Evolutionary conservation across 2,113 vertebrate genomes (phyloP).

Genomic region (Nesogale talazaci): DNA sequence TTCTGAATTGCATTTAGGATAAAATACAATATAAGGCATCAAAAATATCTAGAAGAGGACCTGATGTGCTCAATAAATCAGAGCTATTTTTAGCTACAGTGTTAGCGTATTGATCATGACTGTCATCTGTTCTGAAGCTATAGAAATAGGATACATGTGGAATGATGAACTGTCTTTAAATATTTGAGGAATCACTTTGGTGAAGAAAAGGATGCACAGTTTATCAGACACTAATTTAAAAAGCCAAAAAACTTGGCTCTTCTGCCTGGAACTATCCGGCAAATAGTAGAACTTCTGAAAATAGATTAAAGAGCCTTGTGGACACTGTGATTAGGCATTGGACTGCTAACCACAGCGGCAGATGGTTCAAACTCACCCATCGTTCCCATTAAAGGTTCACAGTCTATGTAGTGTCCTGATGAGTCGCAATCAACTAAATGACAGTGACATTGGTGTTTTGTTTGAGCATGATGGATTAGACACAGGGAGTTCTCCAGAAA

Average conservation of each 20-base stretch:
- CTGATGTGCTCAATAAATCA: background rate
- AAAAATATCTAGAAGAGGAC: background rate
- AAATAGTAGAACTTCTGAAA: background rate
- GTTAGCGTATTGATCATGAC: background rate
- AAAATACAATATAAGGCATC: conserved; percentile 16
- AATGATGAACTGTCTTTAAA: background rate
- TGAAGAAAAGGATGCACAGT: background rate
- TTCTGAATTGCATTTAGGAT: background rate
- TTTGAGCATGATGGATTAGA: background rate
- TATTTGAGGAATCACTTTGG: background rate
- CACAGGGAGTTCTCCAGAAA: background rate
- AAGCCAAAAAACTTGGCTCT: background rate
- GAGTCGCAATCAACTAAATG: too few species aligned
- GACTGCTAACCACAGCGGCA: too few species aligned
- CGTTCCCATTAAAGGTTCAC: too few species aligned
- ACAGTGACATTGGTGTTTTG: too few species aligned
- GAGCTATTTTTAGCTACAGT: background rate
- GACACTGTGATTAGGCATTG: too few species aligned
- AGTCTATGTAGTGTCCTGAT: too few species aligned
- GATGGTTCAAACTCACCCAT: too few species aligned
- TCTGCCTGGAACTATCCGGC: background rate
- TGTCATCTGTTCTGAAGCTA: background rate
- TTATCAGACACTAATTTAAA: background rate
- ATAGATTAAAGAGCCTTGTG: too few species aligned
- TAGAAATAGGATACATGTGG: background rate